Percentiles rank a stretch among this genome's conserved stretches.
phyloP scores from a whole-genome alignment of 2,888 invertebrate species.

The Agrotis ipsilon region DNA sequence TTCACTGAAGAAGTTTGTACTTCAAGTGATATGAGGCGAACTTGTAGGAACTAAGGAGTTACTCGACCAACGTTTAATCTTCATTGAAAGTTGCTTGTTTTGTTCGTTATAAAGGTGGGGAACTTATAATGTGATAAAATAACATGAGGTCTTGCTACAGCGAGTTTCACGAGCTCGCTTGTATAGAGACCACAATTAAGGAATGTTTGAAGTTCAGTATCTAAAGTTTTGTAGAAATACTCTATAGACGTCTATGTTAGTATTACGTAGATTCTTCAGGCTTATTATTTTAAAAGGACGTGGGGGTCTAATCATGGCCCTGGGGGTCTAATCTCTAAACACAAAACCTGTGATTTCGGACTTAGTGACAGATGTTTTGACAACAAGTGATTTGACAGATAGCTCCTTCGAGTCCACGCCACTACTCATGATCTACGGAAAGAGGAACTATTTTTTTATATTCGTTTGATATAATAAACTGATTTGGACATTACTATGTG shows the following conservation, averaged over 20 bases:
- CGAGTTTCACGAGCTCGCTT: slow-evolving; percentile 18
- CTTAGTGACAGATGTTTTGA: too few species aligned
- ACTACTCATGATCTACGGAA: too few species aligned
- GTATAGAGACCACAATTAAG: not conserved
- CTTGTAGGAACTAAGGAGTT: slow-evolving; percentile 29
- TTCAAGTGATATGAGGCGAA: slow-evolving; percentile 37
- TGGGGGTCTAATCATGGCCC: too few species aligned
- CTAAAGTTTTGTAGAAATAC: not conserved
- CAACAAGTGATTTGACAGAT: too few species aligned
- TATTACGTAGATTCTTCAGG: not conserved
- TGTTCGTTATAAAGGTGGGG: slow-evolving; percentile 24
- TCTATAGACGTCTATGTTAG: not conserved
- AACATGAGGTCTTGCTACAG: slow-evolving; percentile 23
- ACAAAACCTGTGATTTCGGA: too few species aligned
- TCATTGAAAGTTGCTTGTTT: slow-evolving; percentile 52
- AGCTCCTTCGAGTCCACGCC: too few species aligned
- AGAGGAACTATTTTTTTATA: too few species aligned
- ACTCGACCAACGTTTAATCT: slow-evolving; percentile 50
- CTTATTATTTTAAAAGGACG: not conserved
- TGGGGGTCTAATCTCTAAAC: too few species aligned
- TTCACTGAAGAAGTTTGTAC: slow-evolving; percentile 22
- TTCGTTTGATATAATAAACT: not conserved
- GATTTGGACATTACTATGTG: not conserved
- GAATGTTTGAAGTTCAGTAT: not conserved
- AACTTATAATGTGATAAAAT: slow-evolving; percentile 43